A percentile compares a stretch with the other conserved stretches of the same genome.
Evolutionary conservation across 1,140 invertebrate species (phyloP).

Genomic region (Drosophila pseudoananassae): DNA sequence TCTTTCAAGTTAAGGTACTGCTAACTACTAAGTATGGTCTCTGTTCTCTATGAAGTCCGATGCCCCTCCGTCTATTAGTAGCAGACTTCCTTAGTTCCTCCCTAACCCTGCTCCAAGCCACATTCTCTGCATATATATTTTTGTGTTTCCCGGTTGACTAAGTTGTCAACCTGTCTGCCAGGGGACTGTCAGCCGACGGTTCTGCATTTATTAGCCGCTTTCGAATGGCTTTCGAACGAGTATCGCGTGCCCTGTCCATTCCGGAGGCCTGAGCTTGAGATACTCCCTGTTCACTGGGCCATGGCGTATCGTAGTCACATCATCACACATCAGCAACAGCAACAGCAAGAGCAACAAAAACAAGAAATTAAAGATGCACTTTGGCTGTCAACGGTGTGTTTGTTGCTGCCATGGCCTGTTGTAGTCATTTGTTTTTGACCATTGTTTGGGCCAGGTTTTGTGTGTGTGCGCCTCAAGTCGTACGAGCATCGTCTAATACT

Average conservation of each 20-base stretch:
- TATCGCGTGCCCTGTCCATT: conserved; percentile 62
- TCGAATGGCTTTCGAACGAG: conserved; percentile 39
- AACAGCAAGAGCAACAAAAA: conserved; percentile 6
- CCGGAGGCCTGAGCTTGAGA: conserved; percentile 12
- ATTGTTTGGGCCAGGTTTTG: conserved; percentile 8
- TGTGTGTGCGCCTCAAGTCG: conserved; percentile 5
- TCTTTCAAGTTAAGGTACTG: too few species aligned
- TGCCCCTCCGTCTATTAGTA: background rate
- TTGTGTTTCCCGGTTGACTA: conserved; percentile 52
- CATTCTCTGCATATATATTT: background rate
- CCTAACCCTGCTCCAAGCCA: background rate
- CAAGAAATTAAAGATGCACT: conserved; percentile 76
- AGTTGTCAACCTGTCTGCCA: conserved; percentile 70
- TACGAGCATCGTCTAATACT: conserved; percentile 30
- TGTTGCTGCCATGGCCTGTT: conserved; percentile 44
- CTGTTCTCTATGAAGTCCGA: too few species aligned
- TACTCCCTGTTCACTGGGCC: conserved; percentile 61
- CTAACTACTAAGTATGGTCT: too few species aligned
- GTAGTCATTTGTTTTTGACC: conserved; percentile 52
- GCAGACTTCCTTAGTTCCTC: background rate
- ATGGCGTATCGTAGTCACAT: conserved; percentile 43
- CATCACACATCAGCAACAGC: conserved; percentile 25
- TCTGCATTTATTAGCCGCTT: conserved; percentile 58
- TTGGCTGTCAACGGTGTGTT: conserved; percentile 70
- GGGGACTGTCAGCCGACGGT: conserved; percentile 47